Evolutionary conservation across 2,888 invertebrate genomes (phyloP), one percentile per base, ranked within the genome.

Genomic region (Sarcophaga caerulescens): DNA sequence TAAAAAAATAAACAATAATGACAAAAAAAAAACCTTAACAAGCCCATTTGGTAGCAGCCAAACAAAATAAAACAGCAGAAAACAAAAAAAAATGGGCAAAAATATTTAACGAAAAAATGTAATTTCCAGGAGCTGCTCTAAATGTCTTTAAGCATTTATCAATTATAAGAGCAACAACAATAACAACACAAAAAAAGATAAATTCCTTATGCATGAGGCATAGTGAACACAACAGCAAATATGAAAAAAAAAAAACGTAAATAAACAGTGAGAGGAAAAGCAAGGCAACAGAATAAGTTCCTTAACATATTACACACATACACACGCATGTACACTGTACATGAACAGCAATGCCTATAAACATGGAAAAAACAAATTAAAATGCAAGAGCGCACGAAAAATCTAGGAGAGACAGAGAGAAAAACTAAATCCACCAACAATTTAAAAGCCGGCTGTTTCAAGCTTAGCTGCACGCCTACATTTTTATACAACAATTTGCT

Each of bases 141-240:
- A 84, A 86, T 86, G 84, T 86, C 86, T 84, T 86, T 77, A 84
- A 71, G 86, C 84, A 86, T 86, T 86, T 86, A 81, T 86, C 84
- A 86, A 86, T 86, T 86, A 86, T 79, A 35, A 35, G 3, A 35
- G 35, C 52, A 79, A 52, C 52, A 52, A 12, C 52, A 52, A 14
- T 0, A 47, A 52, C 11, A 47, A 47, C 57, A 81, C 57, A 14
- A 81, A 77, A 80, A 83, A 83, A 81, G 69, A 76, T 77, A 69
- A 84, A 86, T 86, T 84, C 86, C 81, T 86, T 78, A 21, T 78
- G 74, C 81, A 84, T 86, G 86, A 86, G 84, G 81, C 84, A 79
- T 71, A 78, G 74, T 14, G 17, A 81, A 79, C 25, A 25, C 11
- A 81, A 76, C 44, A 25, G 10, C 59, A 76, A 57, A 59, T 45